Conservation (phyloP, 2,113 vertebrate species). For the Macroglossus sobrinus region DNA sequence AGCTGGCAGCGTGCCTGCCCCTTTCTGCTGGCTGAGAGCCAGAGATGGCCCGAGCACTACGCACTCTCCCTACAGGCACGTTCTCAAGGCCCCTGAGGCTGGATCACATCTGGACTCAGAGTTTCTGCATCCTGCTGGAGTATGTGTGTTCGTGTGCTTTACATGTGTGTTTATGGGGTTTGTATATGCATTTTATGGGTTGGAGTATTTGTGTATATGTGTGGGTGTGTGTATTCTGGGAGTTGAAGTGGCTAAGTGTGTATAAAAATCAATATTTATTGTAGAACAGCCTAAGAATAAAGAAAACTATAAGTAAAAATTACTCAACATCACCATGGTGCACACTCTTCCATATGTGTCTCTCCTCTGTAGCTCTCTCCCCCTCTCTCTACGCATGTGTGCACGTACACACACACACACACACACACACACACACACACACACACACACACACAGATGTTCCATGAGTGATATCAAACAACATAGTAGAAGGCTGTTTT, state of each 20-base stretch:
- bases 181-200: background rate
- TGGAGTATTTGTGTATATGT: background rate
- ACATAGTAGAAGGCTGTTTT: background rate
- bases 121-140: background rate
- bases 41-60: background rate
- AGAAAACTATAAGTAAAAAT: conserved; percentile 1
- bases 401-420: background rate
- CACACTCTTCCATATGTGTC: background rate
- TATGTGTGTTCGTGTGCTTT: background rate
- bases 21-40: background rate
- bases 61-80: background rate
- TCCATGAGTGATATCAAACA: background rate
- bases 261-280: conserved; percentile 28
- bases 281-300: background rate
- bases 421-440: background rate
- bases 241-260: background rate
- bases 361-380: background rate
- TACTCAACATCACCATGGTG: background rate
- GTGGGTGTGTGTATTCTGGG: background rate
- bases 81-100: background rate
- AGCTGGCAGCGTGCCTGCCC: background rate
- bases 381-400: background rate
- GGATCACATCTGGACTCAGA: background rate
- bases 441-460: background rate
- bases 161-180: background rate